Conservation (phyloP, 2,888 invertebrate species). For the Mesorhabditis spiculigera region DNA sequence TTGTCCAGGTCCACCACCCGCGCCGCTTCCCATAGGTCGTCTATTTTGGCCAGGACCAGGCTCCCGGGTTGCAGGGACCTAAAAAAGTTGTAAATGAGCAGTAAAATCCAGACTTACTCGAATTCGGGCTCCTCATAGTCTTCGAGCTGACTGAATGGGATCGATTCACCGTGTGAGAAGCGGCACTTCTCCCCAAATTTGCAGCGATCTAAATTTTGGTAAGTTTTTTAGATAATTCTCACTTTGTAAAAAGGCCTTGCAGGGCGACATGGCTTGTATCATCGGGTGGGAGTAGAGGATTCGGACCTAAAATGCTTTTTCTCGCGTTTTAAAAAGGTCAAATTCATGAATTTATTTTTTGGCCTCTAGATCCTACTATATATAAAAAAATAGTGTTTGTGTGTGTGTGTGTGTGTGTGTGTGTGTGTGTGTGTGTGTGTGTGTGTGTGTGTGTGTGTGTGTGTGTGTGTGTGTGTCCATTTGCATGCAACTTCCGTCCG, state of each 20-base stretch:
- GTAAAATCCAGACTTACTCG: conserved; percentile 14
- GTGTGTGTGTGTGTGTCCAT: no score
- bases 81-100: neutral
- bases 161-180: conserved; percentile 36
- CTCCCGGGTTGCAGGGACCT: conserved; percentile 16
- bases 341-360: no score
- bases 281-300: conserved; percentile 39
- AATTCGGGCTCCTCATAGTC: conserved; percentile 37
- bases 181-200: conserved; percentile 26
- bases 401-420: no score
- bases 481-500: no score
- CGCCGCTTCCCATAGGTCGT: conserved; percentile 35
- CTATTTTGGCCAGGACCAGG: conserved; percentile 23
- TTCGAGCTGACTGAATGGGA: conserved; percentile 21
- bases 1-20: conserved; percentile 28
- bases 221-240: neutral
- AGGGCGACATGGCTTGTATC: conserved; percentile 30
- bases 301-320: conserved; percentile 17
- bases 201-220: conserved; percentile 17
- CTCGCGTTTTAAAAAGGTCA: no score
- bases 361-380: no score
- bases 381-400: no score
- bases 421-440: no score
- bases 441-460: no score
- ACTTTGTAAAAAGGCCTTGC: conserved; percentile 25